Evolutionary conservation across 2,113 vertebrate species (phyloP).

Genomic region (Eclectus roratus): DNA sequence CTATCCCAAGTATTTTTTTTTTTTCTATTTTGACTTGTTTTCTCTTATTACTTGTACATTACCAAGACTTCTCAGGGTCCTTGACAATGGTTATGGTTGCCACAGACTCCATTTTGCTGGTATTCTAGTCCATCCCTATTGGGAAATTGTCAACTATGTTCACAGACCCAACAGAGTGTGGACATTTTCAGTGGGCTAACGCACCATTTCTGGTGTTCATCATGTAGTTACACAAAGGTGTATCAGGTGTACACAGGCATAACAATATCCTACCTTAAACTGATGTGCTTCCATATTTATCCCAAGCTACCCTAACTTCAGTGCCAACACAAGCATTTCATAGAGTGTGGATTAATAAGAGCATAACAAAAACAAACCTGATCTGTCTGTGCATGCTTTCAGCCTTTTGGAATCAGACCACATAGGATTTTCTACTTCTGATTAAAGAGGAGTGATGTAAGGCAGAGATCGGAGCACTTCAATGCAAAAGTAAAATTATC

Average conservation of each 20-base stretch:
- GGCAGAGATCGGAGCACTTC: neutral
- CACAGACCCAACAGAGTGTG: fast-evolving
- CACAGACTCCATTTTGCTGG: fast-evolving
- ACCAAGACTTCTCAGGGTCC: neutral
- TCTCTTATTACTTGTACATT: neutral
- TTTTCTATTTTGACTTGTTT: neutral
- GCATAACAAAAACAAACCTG: neutral
- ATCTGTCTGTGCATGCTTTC: neutral
- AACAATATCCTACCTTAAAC: neutral
- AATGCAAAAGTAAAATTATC: neutral
- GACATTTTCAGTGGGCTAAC: neutral
- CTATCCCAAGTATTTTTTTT: neutral
- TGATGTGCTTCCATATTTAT: neutral
- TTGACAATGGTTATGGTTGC: neutral
- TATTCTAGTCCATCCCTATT: neutral
- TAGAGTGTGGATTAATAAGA: neutral
- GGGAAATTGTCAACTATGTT: neutral
- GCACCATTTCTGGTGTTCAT: fast-evolving
- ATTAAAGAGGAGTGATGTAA: neutral
- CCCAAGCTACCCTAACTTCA: neutral
- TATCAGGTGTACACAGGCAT: neutral
- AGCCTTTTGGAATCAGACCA: neutral
- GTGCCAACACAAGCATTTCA: slow-evolving; percentile 14
- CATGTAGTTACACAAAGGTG: fast-evolving
- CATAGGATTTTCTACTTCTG: neutral